Percentiles rank a stretch among this genome's conserved stretches.
Conservation (phyloP, 2,113 vertebrate genomes). For the Semicossyphus pulcher region DNA sequence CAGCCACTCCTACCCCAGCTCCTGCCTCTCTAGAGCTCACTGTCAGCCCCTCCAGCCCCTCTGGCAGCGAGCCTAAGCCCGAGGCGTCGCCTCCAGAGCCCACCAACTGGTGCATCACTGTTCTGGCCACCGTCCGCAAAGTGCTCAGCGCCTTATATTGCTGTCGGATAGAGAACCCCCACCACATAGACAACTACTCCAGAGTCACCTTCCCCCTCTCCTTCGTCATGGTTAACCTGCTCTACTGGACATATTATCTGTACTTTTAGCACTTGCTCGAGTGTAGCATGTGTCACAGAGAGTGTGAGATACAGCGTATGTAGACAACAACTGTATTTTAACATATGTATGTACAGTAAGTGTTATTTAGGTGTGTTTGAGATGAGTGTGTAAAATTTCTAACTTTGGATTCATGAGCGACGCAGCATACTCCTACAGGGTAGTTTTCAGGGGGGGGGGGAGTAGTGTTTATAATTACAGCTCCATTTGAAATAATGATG, state of each 20-base stretch:
- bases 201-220: slow-evolving; percentile 90
- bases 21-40: slow-evolving; percentile 61
- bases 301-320: slow-evolving; percentile 35
- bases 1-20: slow-evolving; percentile 18
- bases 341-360: slow-evolving; percentile 59
- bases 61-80: slow-evolving; percentile 70
- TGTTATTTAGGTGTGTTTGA: slow-evolving; percentile 48
- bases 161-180: slow-evolving; percentile 90
- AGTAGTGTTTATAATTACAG: slow-evolving; percentile 15
- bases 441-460: neutral
- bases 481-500: slow-evolving; percentile 24
- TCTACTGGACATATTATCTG: slow-evolving; percentile 94
- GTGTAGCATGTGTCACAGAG: slow-evolving; percentile 35
- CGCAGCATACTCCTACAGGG: slow-evolving; percentile 26
- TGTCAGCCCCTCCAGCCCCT: slow-evolving; percentile 75
- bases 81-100: slow-evolving; percentile 72
- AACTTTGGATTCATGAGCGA: slow-evolving; percentile 38
- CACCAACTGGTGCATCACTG: slow-evolving; percentile 71
- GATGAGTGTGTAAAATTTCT: slow-evolving; percentile 44
- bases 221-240: slow-evolving; percentile 90
- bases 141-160: slow-evolving; percentile 83
- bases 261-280: slow-evolving; percentile 84
- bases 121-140: slow-evolving; percentile 80
- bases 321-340: slow-evolving; percentile 51
- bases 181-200: slow-evolving; percentile 94